Conservation (phyloP, 2,888 invertebrate species). For the Hydropsyche betteni region DNA sequence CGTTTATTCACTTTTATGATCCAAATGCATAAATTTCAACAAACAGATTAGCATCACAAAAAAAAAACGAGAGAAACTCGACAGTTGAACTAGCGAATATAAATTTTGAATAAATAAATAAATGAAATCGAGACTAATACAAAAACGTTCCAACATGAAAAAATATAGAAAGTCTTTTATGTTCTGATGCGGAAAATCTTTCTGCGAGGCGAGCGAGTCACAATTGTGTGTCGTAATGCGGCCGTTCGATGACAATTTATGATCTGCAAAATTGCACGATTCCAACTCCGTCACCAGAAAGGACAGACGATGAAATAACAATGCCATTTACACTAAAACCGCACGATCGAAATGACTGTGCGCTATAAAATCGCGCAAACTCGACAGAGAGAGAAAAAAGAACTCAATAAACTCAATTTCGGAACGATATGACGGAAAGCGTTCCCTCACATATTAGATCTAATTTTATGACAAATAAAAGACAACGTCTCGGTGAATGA, state of each 20-base stretch:
- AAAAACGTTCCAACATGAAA: too few relatives aligned
- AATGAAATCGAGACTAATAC: too few relatives aligned
- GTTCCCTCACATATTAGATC: neutral
- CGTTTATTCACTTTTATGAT: too few relatives aligned
- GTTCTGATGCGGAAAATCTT: constrained; percentile 17
- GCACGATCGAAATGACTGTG: neutral
- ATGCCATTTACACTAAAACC: constrained; percentile 35
- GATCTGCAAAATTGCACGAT: constrained; percentile 31
- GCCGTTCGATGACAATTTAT: constrained; percentile 32
- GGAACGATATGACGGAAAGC: neutral
- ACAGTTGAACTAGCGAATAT: too few relatives aligned
- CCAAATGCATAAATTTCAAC: too few relatives aligned
- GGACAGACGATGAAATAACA: constrained; percentile 37
- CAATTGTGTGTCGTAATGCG: constrained; percentile 12
- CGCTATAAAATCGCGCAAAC: neutral
- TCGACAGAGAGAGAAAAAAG: neutral
- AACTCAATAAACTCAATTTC: neutral
- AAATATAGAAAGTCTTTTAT: constrained; percentile 6
- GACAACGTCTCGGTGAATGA: neutral
- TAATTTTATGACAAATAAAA: neutral
- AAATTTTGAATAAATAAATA: too few relatives aligned
- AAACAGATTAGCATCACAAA: too few relatives aligned
- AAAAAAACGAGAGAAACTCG: too few relatives aligned
- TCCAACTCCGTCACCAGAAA: constrained; percentile 24
- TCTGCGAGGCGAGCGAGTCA: too few relatives aligned